Conservation (phyloP, 2,888 invertebrate genomes). For the Mellilla xanthometata region DNA sequence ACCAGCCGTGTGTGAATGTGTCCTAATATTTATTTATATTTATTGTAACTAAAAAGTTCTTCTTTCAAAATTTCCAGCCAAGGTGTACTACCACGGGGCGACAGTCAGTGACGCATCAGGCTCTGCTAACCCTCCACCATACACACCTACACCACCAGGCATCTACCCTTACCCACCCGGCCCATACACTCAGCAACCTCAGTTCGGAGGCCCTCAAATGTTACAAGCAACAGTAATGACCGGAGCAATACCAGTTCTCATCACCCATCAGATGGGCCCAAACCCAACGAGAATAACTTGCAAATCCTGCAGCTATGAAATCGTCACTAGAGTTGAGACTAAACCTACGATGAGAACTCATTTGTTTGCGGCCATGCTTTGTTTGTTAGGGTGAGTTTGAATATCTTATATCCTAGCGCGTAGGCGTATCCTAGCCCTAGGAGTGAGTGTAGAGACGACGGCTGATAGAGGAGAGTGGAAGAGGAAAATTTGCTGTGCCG, state of each 20-base stretch:
- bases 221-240: constrained; percentile 23
- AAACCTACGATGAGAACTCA: constrained; percentile 77
- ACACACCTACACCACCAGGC: constrained; percentile 13
- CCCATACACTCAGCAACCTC: background rate
- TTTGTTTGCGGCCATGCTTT: constrained; percentile 75
- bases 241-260: constrained; percentile 20
- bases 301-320: constrained; percentile 65
- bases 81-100: constrained; percentile 27
- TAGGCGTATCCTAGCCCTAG: no score
- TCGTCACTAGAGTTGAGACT: constrained; percentile 62
- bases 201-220: background rate
- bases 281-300: constrained; percentile 53
- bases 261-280: constrained; percentile 46
- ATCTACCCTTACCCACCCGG: constrained; percentile 13
- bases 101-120: constrained; percentile 19
- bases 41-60: no score
- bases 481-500: no score
- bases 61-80: constrained; percentile 12
- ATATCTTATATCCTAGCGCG: no score
- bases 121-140: constrained; percentile 14
- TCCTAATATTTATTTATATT: no score
- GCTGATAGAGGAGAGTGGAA: no score
- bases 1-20: no score
- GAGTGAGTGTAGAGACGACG: no score
- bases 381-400: constrained; percentile 64